A percentile compares a stretch with the other conserved stretches of the same genome.
These are phyloP conservation scores for Sebastes itinus DNA, from an alignment of 2,797 vertebrate species.

Conservation along the genomic window DNA sequence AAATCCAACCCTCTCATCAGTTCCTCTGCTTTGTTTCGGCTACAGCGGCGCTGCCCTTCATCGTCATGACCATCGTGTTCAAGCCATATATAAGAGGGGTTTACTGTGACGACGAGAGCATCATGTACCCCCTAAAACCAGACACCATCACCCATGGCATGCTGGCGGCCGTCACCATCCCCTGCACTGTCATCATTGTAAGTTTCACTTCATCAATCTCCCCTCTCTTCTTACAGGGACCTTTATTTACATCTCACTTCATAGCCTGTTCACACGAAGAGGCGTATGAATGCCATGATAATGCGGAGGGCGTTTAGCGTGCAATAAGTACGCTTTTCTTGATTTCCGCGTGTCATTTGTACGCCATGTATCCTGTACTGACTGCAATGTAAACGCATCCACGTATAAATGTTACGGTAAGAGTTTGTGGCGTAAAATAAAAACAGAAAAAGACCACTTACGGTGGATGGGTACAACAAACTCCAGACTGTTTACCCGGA, in stretches of 20 bases:
- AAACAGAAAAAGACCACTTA: too few relatives aligned
- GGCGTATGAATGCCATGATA: too few relatives aligned
- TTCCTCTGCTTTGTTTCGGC: slow-evolving; percentile 22
- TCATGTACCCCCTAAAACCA: slow-evolving; percentile 87
- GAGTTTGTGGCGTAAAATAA: too few relatives aligned
- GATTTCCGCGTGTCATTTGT: too few relatives aligned
- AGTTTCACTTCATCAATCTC: slow-evolving; percentile 55
- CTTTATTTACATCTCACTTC: background rate
- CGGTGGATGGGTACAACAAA: too few relatives aligned
- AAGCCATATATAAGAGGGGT: slow-evolving; percentile 89
- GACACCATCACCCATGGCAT: slow-evolving; percentile 92
- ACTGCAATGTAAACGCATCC: fast-evolving
- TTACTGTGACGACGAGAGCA: slow-evolving; percentile 91
- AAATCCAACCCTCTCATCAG: background rate
- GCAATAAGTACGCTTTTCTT: too few relatives aligned
- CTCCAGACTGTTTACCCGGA: too few relatives aligned
- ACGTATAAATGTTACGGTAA: too few relatives aligned
- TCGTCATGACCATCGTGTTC: slow-evolving; percentile 86
- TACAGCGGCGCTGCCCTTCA: slow-evolving; percentile 89
- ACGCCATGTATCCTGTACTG: too few relatives aligned
- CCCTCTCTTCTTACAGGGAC: background rate
- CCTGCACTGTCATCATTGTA: slow-evolving; percentile 89
- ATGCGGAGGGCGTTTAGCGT: too few relatives aligned
- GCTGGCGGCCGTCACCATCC: slow-evolving; percentile 90
- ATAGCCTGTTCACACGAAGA: background rate